Base-by-base conservation (phyloP, 2,797 vertebrate genomes). In the Dallia pectoralis region DNA sequence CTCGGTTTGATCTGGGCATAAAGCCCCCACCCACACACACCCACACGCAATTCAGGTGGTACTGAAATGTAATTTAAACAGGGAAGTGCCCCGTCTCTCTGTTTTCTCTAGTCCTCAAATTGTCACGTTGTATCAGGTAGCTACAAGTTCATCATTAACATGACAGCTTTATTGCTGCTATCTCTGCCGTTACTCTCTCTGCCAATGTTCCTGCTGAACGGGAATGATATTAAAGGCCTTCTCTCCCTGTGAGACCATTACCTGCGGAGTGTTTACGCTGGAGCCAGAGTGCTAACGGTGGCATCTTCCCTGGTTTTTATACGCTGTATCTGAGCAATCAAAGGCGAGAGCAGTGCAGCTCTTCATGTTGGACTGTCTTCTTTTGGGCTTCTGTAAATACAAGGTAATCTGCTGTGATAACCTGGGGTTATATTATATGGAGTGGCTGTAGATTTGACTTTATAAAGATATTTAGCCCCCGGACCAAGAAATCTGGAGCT, bases 311-410 rank as follows among this genome's bases (percentile, higher is more conserved):
- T 5, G 18, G n/a, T n/a, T 76, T 84, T 81, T 81, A 85, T 85
- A 83, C 83, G 83, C 82, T 79, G 76, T 84, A 87, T 78, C 73
- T 83, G 75, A 74, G 73, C 86, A 86, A 87, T 87, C 84, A 83
- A 85, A 83, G 84, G 83, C 84, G 65, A 71, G 73, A 75, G n/a
- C 79, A n/a, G 75, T 62, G 77, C 72, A 75, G 77, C 61, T 67
- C 84, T 84, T 80, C 71, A 73, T 81, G 47, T 44, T 44, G 51
- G 27, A 53, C 47, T 15, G 8, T 27, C 30, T 2, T 69, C 29
- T 68, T 49, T 51, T 69, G 47, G 27, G 67, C 15, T 63, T 18
- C 14, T 32, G 4, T 29, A 63, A 63, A 63, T 63, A 63, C 8
- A 63, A 63, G 61, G 8, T 18, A 63, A 32, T 63, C 16, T 6